Evolutionary conservation across 1,140 invertebrate species (phyloP).

Genomic region (Ostrea edulis): DNA sequence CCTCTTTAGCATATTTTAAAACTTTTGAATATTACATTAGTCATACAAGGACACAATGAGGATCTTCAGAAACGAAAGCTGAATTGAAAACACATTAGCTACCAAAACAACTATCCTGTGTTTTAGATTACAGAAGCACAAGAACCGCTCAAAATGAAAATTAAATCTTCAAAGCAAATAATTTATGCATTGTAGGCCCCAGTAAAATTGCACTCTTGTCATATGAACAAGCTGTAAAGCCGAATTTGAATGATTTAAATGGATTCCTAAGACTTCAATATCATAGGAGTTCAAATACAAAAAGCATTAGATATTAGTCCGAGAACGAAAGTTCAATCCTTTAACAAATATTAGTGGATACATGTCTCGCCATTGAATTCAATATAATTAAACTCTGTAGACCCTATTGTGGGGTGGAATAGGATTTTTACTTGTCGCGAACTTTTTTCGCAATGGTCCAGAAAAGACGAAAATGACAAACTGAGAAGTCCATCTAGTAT

Average conservation of each 20-base stretch:
- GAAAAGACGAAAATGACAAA: background rate
- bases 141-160: no score
- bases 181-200: background rate
- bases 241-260: background rate
- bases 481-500: background rate
- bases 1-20: background rate
- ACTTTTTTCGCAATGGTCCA: background rate
- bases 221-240: background rate
- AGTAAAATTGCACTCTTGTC: background rate
- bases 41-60: background rate
- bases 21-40: background rate
- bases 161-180: background rate
- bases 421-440: background rate
- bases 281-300: background rate
- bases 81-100: background rate
- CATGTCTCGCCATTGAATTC: background rate
- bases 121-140: no score
- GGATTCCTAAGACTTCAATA: background rate
- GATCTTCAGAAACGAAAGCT: background rate
- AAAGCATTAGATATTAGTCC: background rate
- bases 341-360: background rate
- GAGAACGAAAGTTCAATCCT: conserved; percentile 1
- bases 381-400: background rate
- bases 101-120: no score
- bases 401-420: background rate